A percentile compares a stretch with the other conserved stretches of the same genome.
Conservation (phyloP, 2,797 vertebrate species). For the Artibeus jamaicensis region DNA sequence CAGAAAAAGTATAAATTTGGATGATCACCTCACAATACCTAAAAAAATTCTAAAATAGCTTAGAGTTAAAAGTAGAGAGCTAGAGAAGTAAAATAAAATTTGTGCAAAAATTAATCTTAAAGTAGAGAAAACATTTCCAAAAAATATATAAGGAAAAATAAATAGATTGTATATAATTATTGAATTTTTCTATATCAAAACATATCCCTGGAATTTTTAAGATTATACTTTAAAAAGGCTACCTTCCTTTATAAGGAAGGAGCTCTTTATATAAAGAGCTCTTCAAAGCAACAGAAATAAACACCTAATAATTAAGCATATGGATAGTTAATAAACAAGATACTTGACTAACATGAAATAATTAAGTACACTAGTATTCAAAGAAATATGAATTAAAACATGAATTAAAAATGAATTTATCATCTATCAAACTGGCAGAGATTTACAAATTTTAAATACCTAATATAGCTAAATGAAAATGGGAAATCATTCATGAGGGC, state of each 20-base stretch:
- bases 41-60: constrained; percentile 5
- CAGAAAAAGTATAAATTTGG: background rate
- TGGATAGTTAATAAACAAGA: constrained; percentile 3
- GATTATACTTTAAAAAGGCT: background rate
- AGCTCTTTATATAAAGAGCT: background rate
- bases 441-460: background rate
- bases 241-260: too few species aligned
- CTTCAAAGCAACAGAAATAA: background rate
- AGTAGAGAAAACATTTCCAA: background rate
- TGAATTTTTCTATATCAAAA: background rate
- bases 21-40: background rate
- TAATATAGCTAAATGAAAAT: background rate
- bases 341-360: background rate
- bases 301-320: constrained; percentile 12
- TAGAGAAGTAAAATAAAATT: background rate
- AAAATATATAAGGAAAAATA: background rate
- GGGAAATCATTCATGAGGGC: background rate
- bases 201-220: background rate
- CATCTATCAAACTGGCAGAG: background rate
- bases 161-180: background rate
- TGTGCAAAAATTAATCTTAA: background rate
- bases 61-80: background rate
- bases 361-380: background rate
- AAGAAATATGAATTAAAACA: background rate
- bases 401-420: background rate